These are phyloP conservation scores for Amphiduros pacificus DNA, from an alignment of 2,888 invertebrate species.

Conservation along the genomic window DNA sequence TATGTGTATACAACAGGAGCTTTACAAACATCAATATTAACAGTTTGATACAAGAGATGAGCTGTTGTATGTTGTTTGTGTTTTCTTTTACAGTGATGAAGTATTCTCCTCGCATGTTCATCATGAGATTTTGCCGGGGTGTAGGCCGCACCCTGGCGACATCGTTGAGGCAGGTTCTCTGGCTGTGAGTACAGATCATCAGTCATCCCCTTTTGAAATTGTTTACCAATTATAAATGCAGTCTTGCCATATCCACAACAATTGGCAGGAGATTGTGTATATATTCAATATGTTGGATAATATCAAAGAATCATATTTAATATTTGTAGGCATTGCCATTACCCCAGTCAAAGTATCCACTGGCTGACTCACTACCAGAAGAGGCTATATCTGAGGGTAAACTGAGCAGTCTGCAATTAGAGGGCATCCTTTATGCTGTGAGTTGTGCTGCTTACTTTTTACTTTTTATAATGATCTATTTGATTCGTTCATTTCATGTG, in stretches of 20 bases:
- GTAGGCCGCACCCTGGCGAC: constrained; percentile 52
- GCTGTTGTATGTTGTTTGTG: neutral
- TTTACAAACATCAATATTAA: neutral
- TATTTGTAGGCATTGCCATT: constrained; percentile 42
- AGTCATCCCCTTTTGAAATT: too few relatives aligned
- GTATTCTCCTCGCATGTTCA: constrained; percentile 48
- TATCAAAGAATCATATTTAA: too few relatives aligned
- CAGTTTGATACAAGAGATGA: too few relatives aligned
- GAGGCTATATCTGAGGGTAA: constrained; percentile 40
- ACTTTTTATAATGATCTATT: too few relatives aligned
- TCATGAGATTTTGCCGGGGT: constrained; percentile 46
- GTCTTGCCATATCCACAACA: too few relatives aligned
- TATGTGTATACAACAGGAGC: neutral
- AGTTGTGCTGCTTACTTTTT: constrained; percentile 33
- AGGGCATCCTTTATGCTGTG: constrained; percentile 55
- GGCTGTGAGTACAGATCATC: constrained; percentile 43
- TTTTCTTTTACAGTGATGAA: constrained; percentile 41
- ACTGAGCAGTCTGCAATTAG: constrained; percentile 54
- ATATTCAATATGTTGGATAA: too few relatives aligned
- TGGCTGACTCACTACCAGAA: constrained; percentile 42
- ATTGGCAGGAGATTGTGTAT: too few relatives aligned
- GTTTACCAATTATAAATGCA: too few relatives aligned
- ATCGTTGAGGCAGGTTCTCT: constrained; percentile 56
- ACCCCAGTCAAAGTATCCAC: constrained; percentile 43
- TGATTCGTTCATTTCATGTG: too few relatives aligned